Evolutionary conservation across 1,140 invertebrate genomes (phyloP).

Genomic region (Pomacea maculata): DNA sequence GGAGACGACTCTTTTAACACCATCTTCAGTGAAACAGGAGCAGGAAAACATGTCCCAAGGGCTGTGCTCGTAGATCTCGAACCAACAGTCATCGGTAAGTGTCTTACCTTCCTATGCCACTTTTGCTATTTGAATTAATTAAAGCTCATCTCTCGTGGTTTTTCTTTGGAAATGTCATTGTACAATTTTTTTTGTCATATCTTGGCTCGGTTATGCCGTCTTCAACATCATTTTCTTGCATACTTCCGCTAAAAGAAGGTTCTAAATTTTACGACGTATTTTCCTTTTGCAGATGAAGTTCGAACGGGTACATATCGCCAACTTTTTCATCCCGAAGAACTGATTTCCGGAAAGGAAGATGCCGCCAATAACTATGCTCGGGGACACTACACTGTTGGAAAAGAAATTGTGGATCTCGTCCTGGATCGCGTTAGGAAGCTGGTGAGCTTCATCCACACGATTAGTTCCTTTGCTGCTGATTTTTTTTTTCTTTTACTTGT

Average conservation of each 20-base stretch:
- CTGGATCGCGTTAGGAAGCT: slow-evolving; percentile 63
- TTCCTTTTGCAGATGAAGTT: slow-evolving; percentile 79
- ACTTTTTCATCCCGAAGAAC: slow-evolving; percentile 72
- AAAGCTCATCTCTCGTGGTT: no score
- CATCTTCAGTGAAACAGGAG: slow-evolving; percentile 85
- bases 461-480: neutral
- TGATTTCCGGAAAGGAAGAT: slow-evolving; percentile 82
- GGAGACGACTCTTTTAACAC: slow-evolving; percentile 88
- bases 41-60: slow-evolving; percentile 77
- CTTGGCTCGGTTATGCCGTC: neutral
- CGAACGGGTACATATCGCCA: slow-evolving; percentile 73
- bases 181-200: neutral
- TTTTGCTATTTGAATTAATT: neutral
- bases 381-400: slow-evolving; percentile 66
- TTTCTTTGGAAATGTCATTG: no score
- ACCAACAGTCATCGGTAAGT: slow-evolving; percentile 80
- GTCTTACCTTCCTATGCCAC: slow-evolving; percentile 54
- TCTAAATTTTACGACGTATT: slow-evolving; percentile 40
- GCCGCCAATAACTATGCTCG: slow-evolving; percentile 71
- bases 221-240: neutral
- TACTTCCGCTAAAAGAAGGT: no score
- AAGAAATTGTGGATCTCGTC: slow-evolving; percentile 66
- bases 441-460: slow-evolving; percentile 23
- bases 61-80: slow-evolving; percentile 85
- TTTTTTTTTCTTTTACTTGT: neutral